Conservation (phyloP, 1,140 invertebrate genomes). For the Platyscapa corneri region DNA sequence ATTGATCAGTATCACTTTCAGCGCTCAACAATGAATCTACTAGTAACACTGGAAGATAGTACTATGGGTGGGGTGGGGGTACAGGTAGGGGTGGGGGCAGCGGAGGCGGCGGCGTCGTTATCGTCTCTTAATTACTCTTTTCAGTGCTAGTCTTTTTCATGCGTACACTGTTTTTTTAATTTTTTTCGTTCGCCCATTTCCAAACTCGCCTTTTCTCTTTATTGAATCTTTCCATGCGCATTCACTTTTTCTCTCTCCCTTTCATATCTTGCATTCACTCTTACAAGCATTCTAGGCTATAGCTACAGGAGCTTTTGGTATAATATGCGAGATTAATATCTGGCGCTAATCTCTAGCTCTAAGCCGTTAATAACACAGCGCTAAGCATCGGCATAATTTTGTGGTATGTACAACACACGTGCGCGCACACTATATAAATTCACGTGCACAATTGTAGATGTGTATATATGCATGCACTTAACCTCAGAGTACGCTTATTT, state of each 20-base stretch:
- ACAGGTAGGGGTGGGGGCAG: conserved; percentile 38
- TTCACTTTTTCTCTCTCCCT: neutral
- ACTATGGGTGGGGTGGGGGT: conserved; percentile 50
- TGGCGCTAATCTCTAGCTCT: conserved; percentile 58
- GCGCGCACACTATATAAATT: conserved; percentile 50
- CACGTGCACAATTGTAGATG: conserved; percentile 31
- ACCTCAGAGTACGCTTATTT: neutral
- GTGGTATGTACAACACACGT: conserved; percentile 66
- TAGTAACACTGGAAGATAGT: conserved; percentile 74
- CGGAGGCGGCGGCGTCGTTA: conserved; percentile 58
- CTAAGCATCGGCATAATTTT: conserved; percentile 57
- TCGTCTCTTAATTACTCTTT: conserved; percentile 53
- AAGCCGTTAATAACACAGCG: conserved; percentile 59
- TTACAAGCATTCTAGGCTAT: conserved; percentile 46
- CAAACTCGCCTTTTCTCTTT: neutral
- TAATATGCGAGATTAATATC: conserved; percentile 54
- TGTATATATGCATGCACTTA: neutral
- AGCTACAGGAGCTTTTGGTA: conserved; percentile 62
- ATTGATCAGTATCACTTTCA: conserved; percentile 73
- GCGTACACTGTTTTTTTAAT: neutral
- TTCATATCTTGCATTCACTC: conserved; percentile 34
- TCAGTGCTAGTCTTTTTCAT: conserved; percentile 52
- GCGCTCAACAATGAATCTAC: conserved; percentile 70
- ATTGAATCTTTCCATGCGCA: conserved; percentile 33
- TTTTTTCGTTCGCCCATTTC: neutral